These are phyloP conservation scores for Napeogenes inachia DNA, from an alignment of 2,888 invertebrate genomes.

Conservation along the genomic window DNA sequence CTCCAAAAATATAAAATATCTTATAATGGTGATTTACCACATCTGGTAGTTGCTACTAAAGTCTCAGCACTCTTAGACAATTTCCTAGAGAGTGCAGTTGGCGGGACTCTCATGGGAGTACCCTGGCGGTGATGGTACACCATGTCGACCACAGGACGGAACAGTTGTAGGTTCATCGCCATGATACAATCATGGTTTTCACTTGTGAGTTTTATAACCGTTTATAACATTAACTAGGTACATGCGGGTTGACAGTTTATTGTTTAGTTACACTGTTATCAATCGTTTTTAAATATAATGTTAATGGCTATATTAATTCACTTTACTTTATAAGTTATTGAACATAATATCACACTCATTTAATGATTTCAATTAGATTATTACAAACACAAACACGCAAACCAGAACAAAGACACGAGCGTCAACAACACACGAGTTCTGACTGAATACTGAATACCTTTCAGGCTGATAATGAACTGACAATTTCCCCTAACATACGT, in stretches of 20 bases:
- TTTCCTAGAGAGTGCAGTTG: constrained; percentile 55
- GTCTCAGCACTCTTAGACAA: constrained; percentile 69
- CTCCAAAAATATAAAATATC: too few relatives aligned
- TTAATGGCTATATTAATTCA: too few relatives aligned
- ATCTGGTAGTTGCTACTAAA: constrained; percentile 51
- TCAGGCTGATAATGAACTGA: neutral
- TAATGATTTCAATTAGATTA: constrained; percentile 15
- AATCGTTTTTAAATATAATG: too few relatives aligned
- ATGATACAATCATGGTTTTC: constrained; percentile 36
- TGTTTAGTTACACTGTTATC: too few relatives aligned
- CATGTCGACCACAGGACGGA: constrained; percentile 61
- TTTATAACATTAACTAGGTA: too few relatives aligned
- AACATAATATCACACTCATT: constrained; percentile 29
- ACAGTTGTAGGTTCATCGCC: constrained; percentile 65
- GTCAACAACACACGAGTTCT: constrained; percentile 45
- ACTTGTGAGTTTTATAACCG: too few relatives aligned
- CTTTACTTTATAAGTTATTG: too few relatives aligned
- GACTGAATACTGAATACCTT: constrained; percentile 45
- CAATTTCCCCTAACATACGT: constrained; percentile 2
- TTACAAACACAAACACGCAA: constrained; percentile 42
- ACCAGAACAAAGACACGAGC: constrained; percentile 36
- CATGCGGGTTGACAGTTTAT: too few relatives aligned
- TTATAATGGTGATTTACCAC: constrained; percentile 36
- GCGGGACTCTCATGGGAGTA: constrained; percentile 64
- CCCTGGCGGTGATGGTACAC: constrained; percentile 56